phyloP scores from a whole-genome alignment of 2,797 vertebrate genomes.

The Synaphobranchus kaupii region DNA sequence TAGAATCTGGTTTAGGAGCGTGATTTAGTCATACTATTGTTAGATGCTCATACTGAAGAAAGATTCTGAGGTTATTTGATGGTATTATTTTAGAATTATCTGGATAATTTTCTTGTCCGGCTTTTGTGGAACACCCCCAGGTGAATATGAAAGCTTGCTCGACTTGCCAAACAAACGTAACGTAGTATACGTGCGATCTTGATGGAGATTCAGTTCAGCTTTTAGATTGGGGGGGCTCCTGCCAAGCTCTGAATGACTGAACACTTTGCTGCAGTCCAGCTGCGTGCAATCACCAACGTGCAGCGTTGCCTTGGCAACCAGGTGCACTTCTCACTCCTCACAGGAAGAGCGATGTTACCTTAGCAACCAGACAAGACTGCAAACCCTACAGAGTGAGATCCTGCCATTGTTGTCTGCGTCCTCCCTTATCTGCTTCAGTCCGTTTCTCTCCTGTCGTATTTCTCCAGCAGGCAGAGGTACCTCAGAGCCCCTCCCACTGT shows the following conservation, averaged over 20 bases:
- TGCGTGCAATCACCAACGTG: constrained; percentile 24
- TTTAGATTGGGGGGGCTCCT: background rate
- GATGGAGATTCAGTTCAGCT: background rate
- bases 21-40: no score
- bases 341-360: constrained; percentile 34
- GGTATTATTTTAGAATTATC: no score
- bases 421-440: constrained; percentile 19
- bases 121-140: no score
- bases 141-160: background rate
- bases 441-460: background rate
- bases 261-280: constrained; percentile 6
- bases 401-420: constrained; percentile 32
- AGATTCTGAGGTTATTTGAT: no score
- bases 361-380: constrained; percentile 38
- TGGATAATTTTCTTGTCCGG: no score
- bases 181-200: background rate
- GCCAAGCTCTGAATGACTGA: background rate
- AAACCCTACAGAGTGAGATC: constrained; percentile 27
- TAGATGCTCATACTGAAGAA: no score
- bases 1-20: no score
- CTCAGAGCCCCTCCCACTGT: background rate
- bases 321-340: constrained; percentile 29
- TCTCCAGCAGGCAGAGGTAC: background rate
- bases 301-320: constrained; percentile 34
- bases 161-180: background rate